These are phyloP conservation scores for Himalopsyche japonica DNA, from an alignment of 2,888 invertebrate species.

Conservation along the genomic window DNA sequence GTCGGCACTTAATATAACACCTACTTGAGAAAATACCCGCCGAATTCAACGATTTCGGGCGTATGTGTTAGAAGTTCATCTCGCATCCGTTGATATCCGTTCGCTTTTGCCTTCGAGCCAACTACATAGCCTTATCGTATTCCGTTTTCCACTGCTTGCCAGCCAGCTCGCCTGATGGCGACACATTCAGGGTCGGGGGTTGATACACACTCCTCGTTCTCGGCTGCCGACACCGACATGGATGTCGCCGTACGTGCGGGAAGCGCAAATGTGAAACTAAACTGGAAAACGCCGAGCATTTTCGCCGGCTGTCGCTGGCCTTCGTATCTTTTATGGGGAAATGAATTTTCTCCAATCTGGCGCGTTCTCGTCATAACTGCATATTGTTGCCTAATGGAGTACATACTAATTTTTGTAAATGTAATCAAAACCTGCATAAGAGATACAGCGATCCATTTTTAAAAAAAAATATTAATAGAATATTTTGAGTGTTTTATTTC, in stretches of 20 bases:
- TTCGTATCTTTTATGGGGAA: not conserved
- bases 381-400: not conserved
- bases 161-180: not conserved
- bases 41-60: not conserved
- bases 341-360: not conserved
- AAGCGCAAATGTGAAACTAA: slow-evolving; percentile 28
- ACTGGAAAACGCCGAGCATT: not conserved
- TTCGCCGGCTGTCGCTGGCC: not conserved
- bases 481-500: too few species aligned
- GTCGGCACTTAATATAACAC: not conserved
- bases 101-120: not conserved
- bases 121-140: not conserved
- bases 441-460: too few species aligned
- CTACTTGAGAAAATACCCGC: not conserved
- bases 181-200: not conserved
- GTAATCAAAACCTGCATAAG: too few species aligned
- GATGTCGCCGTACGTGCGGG: slow-evolving; percentile 10
- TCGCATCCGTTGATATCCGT: not conserved
- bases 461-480: too few species aligned
- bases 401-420: too few species aligned
- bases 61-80: not conserved
- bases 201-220: not conserved
- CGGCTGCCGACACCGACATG: slow-evolving; percentile 11
- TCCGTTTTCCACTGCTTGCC: not conserved
- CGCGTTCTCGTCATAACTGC: not conserved